Conservation (phyloP, 2,888 invertebrate genomes). For the Dolichomitus sp. region DNA sequence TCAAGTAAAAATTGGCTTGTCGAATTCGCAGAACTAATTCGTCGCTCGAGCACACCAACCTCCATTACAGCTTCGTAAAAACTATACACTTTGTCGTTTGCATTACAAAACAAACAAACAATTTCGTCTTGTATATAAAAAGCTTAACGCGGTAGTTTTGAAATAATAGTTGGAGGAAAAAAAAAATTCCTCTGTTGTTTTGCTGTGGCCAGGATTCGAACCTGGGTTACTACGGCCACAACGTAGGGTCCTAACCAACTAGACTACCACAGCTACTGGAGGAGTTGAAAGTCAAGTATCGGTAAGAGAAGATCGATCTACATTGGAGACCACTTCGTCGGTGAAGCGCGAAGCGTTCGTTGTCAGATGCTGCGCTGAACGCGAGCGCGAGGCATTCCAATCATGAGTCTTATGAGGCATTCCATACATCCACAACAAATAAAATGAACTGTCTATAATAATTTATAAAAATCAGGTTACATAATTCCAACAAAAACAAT, state of each 20-base stretch:
- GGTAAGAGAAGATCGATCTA: not conserved
- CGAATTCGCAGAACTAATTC: conserved; percentile 69
- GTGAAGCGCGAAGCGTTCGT: not conserved
- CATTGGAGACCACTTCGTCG: not conserved
- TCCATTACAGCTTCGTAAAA: conserved; percentile 49
- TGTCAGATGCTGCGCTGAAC: not conserved
- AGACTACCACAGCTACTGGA: conserved; percentile 83
- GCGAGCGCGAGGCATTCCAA: not conserved
- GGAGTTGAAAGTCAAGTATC: not conserved
- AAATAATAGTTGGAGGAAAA: no score
- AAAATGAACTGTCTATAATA: no score
- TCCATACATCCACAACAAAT: no score
- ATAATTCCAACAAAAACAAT: no score
- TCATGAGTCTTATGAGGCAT: no score
- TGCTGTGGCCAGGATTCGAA: conserved; percentile 86
- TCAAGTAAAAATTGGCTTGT: conserved; percentile 65
- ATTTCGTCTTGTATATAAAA: not conserved
- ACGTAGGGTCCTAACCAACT: conserved; percentile 86
- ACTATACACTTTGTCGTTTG: conserved; percentile 47
- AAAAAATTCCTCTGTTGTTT: conserved; percentile 69
- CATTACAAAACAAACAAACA: conserved; percentile 24
- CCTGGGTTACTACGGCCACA: conserved; percentile 86
- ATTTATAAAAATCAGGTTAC: no score
- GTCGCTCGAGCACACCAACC: conserved; percentile 48
- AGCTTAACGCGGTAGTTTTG: no score